Base-by-base conservation (phyloP, 2,888 invertebrate species). In the Belgica antarctica region DNA sequence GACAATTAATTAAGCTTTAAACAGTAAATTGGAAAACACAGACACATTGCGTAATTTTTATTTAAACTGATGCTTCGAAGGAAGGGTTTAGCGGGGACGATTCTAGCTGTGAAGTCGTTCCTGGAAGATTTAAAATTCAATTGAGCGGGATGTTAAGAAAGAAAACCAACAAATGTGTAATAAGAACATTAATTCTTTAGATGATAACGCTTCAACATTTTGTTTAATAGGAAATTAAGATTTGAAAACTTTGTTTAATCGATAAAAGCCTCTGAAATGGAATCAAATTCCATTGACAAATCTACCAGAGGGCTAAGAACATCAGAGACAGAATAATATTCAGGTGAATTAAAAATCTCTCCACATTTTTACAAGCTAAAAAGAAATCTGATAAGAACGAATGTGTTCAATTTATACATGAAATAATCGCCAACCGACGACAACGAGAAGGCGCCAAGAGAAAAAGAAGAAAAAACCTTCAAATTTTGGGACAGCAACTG, bases 391-490 rank as follows among this genome's bases (percentile, higher is more conserved):
- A n/a, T n/a, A n/a, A n/a, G n/a, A 28, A 52, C 7, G 47, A n/a
- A 66, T 66, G 65, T 66, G 65, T 66, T 66, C 65, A 66, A 47
- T 47, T 47, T 47, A 17, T 52, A 52, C 17, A 52, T 22, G 52
- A 22, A 61, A 25, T 10, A 28, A n/a, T 5, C 28, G 25, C 47
- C 65, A 46, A 41, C 7, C 52, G 22, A 46, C n/a, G 47, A 66
- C 65, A 66, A 66, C 65, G 65, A 66, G 17, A 62, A 62, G 65
- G 65, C 65, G 47, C 27, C 41, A 47, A 62, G 15, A 41, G 31
- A 31, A 31, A 31, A 31, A 31, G 4, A 31, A n/a, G n/a, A n/a
- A n/a, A n/a, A n/a, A n/a, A n/a, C n/a, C n/a, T n/a, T n/a, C n/a
- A n/a, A n/a, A n/a, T n/a, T n/a, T n/a, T n/a, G n/a, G n/a, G 41